These are phyloP conservation scores for Rhineura floridana DNA, from an alignment of 2,113 vertebrate species.

Conservation along the genomic window DNA sequence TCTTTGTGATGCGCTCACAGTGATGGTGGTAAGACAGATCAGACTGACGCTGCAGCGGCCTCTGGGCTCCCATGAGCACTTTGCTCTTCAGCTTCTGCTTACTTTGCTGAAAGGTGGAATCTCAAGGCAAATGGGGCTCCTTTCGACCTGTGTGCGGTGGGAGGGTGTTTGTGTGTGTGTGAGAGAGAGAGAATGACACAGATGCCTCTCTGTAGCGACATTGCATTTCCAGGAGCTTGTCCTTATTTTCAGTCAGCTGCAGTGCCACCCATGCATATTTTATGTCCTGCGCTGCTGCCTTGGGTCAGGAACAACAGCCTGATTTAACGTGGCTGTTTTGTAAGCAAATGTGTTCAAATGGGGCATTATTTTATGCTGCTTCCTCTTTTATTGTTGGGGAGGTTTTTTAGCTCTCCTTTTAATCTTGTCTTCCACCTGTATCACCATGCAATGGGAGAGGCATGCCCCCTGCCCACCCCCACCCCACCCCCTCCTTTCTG, in stretches of 20 bases:
- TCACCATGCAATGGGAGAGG: neutral
- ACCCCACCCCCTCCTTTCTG: neutral
- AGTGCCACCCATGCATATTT: neutral
- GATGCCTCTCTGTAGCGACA: too few relatives aligned
- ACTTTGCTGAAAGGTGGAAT: neutral
- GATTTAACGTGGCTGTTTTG: accelerated
- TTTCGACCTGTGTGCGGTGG: neutral
- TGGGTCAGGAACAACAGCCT: neutral
- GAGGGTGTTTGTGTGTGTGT: too few relatives aligned
- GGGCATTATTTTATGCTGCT: neutral
- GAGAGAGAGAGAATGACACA: too few relatives aligned
- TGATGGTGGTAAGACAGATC: neutral
- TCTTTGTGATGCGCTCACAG: neutral
- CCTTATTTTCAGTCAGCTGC: neutral
- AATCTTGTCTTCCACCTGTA: slow-evolving; percentile 12
- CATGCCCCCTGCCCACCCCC: neutral
- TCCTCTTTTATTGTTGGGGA: neutral
- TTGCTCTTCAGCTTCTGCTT: accelerated
- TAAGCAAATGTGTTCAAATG: neutral
- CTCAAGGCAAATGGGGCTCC: accelerated
- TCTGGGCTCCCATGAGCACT: accelerated
- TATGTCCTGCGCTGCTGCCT: neutral
- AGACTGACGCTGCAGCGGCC: accelerated
- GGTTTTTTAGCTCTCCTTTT: neutral
- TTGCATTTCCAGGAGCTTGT: neutral